Evolutionary conservation across 2,888 invertebrate species (phyloP).

Genomic region (Orchesella flavescens): DNA sequence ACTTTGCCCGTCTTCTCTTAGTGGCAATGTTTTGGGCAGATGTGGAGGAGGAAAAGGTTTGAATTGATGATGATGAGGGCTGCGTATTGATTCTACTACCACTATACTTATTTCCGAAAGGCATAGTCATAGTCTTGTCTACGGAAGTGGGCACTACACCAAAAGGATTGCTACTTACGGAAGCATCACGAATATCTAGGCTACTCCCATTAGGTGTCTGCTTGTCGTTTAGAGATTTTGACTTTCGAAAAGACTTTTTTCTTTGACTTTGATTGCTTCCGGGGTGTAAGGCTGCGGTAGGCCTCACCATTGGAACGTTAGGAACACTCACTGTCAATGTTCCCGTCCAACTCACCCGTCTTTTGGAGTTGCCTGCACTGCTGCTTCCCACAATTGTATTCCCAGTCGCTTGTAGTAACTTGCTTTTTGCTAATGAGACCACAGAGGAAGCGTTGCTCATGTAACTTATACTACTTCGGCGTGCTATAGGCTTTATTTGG

Average conservation of each 20-base stretch:
- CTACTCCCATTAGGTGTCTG: neutral
- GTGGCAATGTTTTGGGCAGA: neutral
- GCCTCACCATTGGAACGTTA: conserved; percentile 8
- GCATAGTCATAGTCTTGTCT: neutral
- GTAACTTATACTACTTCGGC: conserved; percentile 42
- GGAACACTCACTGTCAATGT: conserved; percentile 28
- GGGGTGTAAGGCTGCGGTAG: neutral
- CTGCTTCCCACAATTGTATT: conserved; percentile 21
- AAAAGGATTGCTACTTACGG: conserved; percentile 6
- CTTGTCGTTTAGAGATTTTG: conserved; percentile 18
- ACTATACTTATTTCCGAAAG: neutral
- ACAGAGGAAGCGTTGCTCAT: neutral
- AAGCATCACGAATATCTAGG: neutral
- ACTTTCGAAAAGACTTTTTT: conserved; percentile 27
- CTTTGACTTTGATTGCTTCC: neutral
- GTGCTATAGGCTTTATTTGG: conserved; percentile 1
- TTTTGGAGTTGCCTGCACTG: neutral
- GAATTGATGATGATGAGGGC: neutral
- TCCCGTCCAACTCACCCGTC: conserved; percentile 31
- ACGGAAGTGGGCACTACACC: conserved; percentile 6
- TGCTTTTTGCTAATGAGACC: neutral
- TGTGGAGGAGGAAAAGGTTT: neutral
- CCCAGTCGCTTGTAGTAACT: conserved; percentile 38
- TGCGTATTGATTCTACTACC: neutral
- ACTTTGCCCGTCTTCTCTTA: conserved; percentile 43